phyloP scores from a whole-genome alignment of 2,797 vertebrate genomes.

The Enteromius trimaculatus region DNA sequence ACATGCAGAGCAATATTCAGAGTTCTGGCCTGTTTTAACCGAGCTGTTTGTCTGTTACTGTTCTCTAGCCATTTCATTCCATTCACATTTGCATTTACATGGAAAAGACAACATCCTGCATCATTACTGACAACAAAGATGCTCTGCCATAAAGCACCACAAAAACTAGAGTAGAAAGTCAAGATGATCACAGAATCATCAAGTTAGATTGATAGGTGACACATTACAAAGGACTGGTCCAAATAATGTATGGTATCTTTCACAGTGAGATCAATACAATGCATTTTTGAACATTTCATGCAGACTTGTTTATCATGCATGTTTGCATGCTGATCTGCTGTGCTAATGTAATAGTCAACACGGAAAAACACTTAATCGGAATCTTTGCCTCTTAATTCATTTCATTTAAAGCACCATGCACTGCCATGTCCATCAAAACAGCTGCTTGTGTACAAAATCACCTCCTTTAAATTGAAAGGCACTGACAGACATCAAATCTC shows the following conservation, averaged over 20 bases:
- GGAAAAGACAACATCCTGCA: background rate
- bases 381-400: background rate
- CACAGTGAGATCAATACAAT: background rate
- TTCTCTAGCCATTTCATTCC: background rate
- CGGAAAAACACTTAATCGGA: background rate
- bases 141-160: background rate
- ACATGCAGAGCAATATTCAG: conserved; percentile 2
- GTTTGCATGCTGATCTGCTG: background rate
- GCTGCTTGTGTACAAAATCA: background rate
- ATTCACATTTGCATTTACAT: conserved; percentile 13
- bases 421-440: background rate
- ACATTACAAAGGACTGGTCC: background rate
- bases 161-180: background rate
- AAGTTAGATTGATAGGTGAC: background rate
- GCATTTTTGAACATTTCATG: background rate
- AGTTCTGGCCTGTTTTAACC: background rate
- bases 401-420: background rate
- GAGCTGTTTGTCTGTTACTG: conserved; percentile 6
- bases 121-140: conserved; percentile 1
- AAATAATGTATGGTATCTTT: background rate
- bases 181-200: background rate
- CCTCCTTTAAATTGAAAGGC: conserved; percentile 21
- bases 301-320: background rate
- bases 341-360: background rate
- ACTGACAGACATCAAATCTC: background rate